These are phyloP conservation scores for Acanthurus lineatus DNA, from an alignment of 2,797 vertebrate species.

Conservation along the genomic window DNA sequence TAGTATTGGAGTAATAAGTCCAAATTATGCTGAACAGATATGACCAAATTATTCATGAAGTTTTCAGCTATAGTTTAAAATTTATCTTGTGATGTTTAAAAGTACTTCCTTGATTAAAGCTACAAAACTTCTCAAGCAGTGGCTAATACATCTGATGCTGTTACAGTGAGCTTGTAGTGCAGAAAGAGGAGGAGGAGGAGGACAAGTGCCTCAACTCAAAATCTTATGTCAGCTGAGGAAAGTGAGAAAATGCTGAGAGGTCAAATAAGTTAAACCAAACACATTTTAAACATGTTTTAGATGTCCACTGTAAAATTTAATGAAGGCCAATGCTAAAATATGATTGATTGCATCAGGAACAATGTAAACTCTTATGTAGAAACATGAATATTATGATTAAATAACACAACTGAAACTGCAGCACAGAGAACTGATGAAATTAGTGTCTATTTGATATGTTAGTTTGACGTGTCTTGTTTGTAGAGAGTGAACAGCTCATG, in stretches of 20 bases:
- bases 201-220: conserved; percentile 33
- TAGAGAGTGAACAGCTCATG: too few relatives aligned
- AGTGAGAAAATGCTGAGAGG: conserved; percentile 17
- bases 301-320: too few relatives aligned
- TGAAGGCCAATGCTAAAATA: not conserved
- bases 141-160: not conserved
- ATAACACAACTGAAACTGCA: too few relatives aligned
- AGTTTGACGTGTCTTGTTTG: too few relatives aligned
- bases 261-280: not conserved
- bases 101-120: too few relatives aligned
- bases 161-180: not conserved
- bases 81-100: too few relatives aligned
- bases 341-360: not conserved
- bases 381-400: too few relatives aligned
- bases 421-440: too few relatives aligned
- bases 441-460: too few relatives aligned
- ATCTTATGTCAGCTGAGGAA: conserved; percentile 34
- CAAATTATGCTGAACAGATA: not conserved
- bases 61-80: not conserved
- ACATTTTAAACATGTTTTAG: too few relatives aligned
- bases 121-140: conserved; percentile 1
- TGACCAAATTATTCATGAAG: not conserved
- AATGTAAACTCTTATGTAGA: not conserved
- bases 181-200: conserved; percentile 14
- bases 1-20: not conserved